phyloP scores from a whole-genome alignment of 2,888 invertebrate genomes.

The Epsilonema sp. region DNA sequence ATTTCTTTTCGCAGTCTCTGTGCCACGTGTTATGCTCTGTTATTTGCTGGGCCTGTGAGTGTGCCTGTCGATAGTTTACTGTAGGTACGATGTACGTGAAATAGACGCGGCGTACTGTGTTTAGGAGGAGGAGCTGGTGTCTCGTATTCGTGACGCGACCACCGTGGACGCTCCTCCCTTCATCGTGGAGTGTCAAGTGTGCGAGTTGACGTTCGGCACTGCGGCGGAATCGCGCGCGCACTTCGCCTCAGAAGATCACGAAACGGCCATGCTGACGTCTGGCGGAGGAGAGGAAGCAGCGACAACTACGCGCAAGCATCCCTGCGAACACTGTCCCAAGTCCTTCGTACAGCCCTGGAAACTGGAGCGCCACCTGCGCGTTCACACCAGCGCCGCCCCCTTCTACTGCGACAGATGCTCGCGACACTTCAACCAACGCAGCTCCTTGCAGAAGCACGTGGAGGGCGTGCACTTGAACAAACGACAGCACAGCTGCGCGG shows the following conservation, averaged over 20 bases:
- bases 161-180: too few species aligned
- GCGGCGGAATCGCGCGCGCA: slow-evolving; percentile 15
- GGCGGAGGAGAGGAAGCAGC: neutral
- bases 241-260: slow-evolving; percentile 25
- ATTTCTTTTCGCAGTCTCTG: too few species aligned
- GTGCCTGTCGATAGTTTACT: neutral
- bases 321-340: neutral
- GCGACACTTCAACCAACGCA: neutral
- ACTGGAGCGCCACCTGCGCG: neutral
- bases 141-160: too few species aligned
- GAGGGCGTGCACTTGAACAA: neutral
- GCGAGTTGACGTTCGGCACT: slow-evolving; percentile 12
- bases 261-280: slow-evolving; percentile 1
- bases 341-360: neutral
- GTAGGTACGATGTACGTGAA: neutral
- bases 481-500: neutral
- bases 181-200: slow-evolving; percentile 14
- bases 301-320: neutral
- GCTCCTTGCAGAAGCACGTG: neutral
- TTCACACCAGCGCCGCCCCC: neutral
- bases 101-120: too few species aligned
- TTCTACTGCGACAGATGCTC: neutral
- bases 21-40: too few species aligned
- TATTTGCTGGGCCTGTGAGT: too few species aligned
- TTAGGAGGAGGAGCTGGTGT: too few species aligned